Evolutionary conservation across 2,888 invertebrate genomes (phyloP), one percentile per base, ranked within the genome.

Genomic region (Aleiodes alternator): DNA sequence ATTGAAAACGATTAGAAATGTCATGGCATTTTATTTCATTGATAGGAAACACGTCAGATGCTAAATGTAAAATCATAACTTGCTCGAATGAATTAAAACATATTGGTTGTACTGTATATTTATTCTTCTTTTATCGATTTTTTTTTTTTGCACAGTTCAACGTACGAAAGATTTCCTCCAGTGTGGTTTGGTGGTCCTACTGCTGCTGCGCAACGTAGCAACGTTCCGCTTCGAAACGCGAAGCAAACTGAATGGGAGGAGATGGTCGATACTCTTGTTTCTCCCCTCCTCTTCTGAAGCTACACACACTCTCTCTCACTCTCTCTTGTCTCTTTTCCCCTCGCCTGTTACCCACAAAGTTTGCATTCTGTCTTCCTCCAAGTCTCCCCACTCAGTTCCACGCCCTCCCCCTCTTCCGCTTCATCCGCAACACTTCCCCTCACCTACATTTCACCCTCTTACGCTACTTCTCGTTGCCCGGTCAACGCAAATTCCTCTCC

Each of bases 161-260:
- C 48, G 64, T 38, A 64, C 64, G 64, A 64, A 64, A 48, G 48
- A 64, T 64, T 64, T 23, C 43, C 61, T 50, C 8, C 68, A 51
- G 34, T 61, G 50, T 61, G 59, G n/a, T 43, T 11, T 16, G 57
- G 61, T 50, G 29, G 56, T 68, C 68, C 48, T 69, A 43, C 29
- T 53, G 73, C 69, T 74, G 74, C 74, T 69, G 74, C 74, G 75
- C 78, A 75, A 74, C 74, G 68, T 59, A 66, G 70, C 66, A 69
- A 66, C 56, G 68, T 75, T 72, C 14, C 59, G 66, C 75, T 70
- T 75, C 51, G 57, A 73, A 77, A 79, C 73, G 73, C 80, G 79
- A 76, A 77, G 74, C 80, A 72, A 78, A 75, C 80, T 84, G 83
- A 87, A 85, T 85, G 84, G 82, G 80, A 85, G 83, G 81, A 74